phyloP scores from a whole-genome alignment of 2,113 vertebrate genomes.

The Oceanodroma tethys region DNA sequence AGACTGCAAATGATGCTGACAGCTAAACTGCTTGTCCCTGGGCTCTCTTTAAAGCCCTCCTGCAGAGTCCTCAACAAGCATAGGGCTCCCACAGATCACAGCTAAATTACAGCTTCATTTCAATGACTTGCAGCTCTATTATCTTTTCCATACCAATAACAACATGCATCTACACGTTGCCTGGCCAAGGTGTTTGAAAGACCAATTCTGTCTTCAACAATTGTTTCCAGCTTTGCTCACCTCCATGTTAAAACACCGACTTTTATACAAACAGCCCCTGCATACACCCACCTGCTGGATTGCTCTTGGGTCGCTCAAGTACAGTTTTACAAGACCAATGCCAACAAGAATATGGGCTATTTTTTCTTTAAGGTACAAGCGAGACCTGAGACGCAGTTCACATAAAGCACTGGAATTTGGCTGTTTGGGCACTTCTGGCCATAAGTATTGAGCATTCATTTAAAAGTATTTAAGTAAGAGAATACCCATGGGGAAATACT shows the following conservation, averaged over 20 bases:
- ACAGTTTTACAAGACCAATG: background rate
- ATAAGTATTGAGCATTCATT: background rate
- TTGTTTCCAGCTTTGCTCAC: background rate
- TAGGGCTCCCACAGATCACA: background rate
- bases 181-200: background rate
- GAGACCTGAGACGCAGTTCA: background rate
- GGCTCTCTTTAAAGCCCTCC: background rate
- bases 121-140: background rate
- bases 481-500: background rate
- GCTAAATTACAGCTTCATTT: background rate
- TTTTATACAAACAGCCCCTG: background rate
- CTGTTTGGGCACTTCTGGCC: background rate
- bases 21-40: background rate
- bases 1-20: background rate
- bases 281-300: background rate
- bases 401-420: background rate
- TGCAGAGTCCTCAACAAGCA: background rate
- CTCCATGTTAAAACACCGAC: background rate
- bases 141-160: background rate
- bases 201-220: background rate
- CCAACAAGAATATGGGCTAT: background rate
- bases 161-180: fast-evolving
- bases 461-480: background rate
- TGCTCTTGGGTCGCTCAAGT: background rate
- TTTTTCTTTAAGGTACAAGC: background rate